These are phyloP conservation scores for Limenitis camilla DNA, from an alignment of 2,888 invertebrate genomes.

Conservation along the genomic window DNA sequence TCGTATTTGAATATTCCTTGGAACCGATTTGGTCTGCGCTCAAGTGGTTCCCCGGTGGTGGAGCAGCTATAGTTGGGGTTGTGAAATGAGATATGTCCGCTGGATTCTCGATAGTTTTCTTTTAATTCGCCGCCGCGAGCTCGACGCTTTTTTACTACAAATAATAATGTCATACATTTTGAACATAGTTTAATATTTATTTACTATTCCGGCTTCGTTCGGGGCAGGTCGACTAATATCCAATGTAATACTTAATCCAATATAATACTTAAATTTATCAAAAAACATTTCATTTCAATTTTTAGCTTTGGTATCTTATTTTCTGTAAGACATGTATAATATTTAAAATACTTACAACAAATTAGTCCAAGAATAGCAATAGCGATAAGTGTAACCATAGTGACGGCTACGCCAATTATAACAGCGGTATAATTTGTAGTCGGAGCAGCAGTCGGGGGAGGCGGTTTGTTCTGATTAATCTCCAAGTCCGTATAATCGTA, in stretches of 20 bases:
- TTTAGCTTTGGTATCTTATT: too few relatives aligned
- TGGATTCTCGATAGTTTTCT: conserved; percentile 65
- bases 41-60: conserved; percentile 56
- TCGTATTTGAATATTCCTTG: conserved; percentile 85
- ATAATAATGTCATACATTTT: not conserved
- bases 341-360: conserved; percentile 27
- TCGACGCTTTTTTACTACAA: conserved; percentile 37
- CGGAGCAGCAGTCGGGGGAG: conserved; percentile 39
- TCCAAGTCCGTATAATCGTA: conserved; percentile 56
- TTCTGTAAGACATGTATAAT: not conserved
- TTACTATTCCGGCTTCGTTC: too few relatives aligned
- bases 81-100: conserved; percentile 87
- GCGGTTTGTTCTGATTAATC: conserved; percentile 26
- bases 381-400: conserved; percentile 33
- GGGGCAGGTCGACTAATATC: too few relatives aligned
- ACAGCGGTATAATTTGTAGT: conserved; percentile 35
- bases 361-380: conserved; percentile 33
- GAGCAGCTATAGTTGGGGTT: conserved; percentile 88
- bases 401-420: conserved; percentile 35
- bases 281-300: too few relatives aligned
- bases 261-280: too few relatives aligned
- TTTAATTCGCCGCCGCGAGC: conserved; percentile 44
- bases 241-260: too few relatives aligned
- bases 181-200: too few relatives aligned
- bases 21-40: conserved; percentile 51